Base-by-base conservation (phyloP, 2,888 invertebrate species). In the Tetropium fuscum region DNA sequence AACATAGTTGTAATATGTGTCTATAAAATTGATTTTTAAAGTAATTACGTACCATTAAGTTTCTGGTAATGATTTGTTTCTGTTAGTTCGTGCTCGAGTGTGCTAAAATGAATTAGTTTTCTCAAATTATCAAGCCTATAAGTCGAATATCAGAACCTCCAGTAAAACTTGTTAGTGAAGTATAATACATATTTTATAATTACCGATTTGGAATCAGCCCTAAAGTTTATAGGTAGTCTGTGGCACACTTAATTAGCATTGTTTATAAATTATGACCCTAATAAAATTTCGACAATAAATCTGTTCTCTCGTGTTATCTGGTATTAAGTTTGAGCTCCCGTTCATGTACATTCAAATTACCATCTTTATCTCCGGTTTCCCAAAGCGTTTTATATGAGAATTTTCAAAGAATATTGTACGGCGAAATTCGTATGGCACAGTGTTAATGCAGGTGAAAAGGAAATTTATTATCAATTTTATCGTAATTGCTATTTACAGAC, bases 271-370 rank as follows among this genome's bases (percentile, higher is more conserved):
- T 25, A 43, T n/a, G 11, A 7, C 43, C 25, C 43, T 25, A 13
- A 44, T 44, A 30, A 44, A 44, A 27, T 44, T 16, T 25, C 25
- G 25, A 27, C 25, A 25, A 44, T 44, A 44, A 27, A 44, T 44
- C 27, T 44, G 44, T 30, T 44, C 27, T 13, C 10, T 30, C 27
- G n/a, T 16, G 44, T 44, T 44, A 44, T 44, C 43, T 15, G 5
- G 4, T 7, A 30, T 10, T 41, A 20, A 41, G 19, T 41, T 20
- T 10, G 10, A 20, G 41, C 6, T 25, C 4, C 15, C 36, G 16
- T 18, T 36, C 8, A 1, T 15, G 8, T n/a, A 22, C 16, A 5
- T 25, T 16, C 27, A 6, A 25, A 44, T 27, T 16, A 27, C 6
- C 16, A n/a, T 16, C 27, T 1, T 44, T 44, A 44, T 27, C 44